A percentile compares a stretch with the other conserved stretches of the same genome.
Evolutionary conservation across 1,140 invertebrate species (phyloP).

Genomic region (Apis mellifera): Amel_HAv3.1 CM009937.2:10874001-10874500

Average conservation of each 20-base stretch:
- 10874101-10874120: too few species aligned
- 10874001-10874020: too few species aligned
- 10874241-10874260: neutral
- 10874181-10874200: neutral
- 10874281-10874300: too few species aligned
- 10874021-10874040: too few species aligned
- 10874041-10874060: too few species aligned
- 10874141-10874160: neutral
- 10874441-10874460: neutral
- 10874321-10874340: neutral
- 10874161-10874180: neutral
- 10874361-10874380: slow-evolving; percentile 26
- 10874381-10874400: slow-evolving; percentile 14
- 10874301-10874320: neutral
- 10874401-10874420: neutral
- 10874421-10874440: slow-evolving; percentile 8
- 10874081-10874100: neutral
- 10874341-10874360: slow-evolving; percentile 31
- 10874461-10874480: too few species aligned
- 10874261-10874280: slow-evolving; percentile 35
- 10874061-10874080: neutral
- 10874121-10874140: too few species aligned
- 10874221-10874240: neutral
- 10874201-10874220: neutral
- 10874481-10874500: too few species aligned